phyloP scores from a whole-genome alignment of 2,888 invertebrate genomes.

The Opisthograptis luteolata region DNA sequence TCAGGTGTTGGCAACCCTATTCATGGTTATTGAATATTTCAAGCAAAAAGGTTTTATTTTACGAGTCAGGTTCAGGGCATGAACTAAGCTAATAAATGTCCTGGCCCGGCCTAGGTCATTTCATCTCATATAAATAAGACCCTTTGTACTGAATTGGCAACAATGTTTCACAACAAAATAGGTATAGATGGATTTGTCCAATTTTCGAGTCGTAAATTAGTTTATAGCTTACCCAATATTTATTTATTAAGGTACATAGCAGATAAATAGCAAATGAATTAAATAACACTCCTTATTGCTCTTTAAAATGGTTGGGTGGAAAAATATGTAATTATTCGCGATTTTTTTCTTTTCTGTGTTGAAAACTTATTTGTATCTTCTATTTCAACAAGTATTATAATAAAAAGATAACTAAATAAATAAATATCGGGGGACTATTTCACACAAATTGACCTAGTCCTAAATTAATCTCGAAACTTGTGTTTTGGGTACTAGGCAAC shows the following conservation, averaged over 20 bases:
- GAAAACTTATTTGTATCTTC: no score
- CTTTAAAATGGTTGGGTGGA: no score
- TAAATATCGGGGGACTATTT: no score
- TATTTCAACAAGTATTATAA: no score
- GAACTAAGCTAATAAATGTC: conserved; percentile 29
- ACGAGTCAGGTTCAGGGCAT: conserved; percentile 23
- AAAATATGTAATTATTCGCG: no score
- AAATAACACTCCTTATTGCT: no score
- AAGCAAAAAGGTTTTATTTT: conserved; percentile 24
- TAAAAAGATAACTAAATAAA: no score
- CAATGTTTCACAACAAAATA: conserved; percentile 5
- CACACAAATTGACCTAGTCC: no score
- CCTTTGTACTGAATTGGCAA: conserved; percentile 7
- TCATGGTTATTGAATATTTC: conserved; percentile 22
- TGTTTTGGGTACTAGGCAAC: no score
- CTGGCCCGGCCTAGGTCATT: conserved; percentile 17
- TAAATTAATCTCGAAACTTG: no score
- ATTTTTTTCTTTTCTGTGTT: no score
- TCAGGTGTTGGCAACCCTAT: conserved; percentile 11
- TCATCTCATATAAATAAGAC: conserved; percentile 27
- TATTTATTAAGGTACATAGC: not conserved
- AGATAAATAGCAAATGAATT: not conserved
- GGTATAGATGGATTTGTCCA: conserved; percentile 7
- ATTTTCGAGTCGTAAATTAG: not conserved
- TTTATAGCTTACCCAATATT: not conserved